Percentiles rank a stretch among this genome's conserved stretches.
These are phyloP conservation scores for Machaerirhynchus nigripectus DNA, from an alignment of 2,113 vertebrate genomes.

Conservation along the genomic window DNA sequence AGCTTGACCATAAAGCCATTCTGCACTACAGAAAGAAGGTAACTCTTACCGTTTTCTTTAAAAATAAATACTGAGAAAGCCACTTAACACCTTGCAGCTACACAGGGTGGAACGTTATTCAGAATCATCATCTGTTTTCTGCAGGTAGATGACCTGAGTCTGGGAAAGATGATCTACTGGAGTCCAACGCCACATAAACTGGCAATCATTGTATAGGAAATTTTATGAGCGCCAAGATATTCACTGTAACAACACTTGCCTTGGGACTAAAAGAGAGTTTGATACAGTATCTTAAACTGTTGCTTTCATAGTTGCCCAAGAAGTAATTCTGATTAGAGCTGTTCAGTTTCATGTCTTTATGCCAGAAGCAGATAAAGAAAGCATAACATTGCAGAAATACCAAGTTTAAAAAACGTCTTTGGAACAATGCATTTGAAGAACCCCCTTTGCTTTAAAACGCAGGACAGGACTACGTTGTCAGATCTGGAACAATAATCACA, in stretches of 20 bases:
- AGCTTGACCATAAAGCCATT: not conserved
- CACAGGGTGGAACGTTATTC: not conserved
- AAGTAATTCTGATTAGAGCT: not conserved
- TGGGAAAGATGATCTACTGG: not conserved
- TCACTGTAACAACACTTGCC: not conserved
- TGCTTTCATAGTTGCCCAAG: not conserved
- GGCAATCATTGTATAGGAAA: not conserved
- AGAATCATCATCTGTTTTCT: not conserved
- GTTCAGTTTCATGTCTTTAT: not conserved
- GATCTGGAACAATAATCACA: not conserved
- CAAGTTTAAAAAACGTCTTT: not conserved
- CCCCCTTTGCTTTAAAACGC: not conserved
- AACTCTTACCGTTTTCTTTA: not conserved
- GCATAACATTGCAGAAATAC: not conserved
- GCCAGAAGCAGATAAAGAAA: not conserved
- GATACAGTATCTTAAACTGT: not conserved
- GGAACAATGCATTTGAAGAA: not conserved
- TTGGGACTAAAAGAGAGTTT: not conserved
- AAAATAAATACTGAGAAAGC: not conserved
- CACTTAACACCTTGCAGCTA: not conserved
- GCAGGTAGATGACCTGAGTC: not conserved
- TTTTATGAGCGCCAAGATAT: not conserved
- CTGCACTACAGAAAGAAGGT: not conserved
- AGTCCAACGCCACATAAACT: not conserved
- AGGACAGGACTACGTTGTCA: not conserved